Conservation (phyloP, 2,888 invertebrate genomes). For the Noctua janthina region DNA sequence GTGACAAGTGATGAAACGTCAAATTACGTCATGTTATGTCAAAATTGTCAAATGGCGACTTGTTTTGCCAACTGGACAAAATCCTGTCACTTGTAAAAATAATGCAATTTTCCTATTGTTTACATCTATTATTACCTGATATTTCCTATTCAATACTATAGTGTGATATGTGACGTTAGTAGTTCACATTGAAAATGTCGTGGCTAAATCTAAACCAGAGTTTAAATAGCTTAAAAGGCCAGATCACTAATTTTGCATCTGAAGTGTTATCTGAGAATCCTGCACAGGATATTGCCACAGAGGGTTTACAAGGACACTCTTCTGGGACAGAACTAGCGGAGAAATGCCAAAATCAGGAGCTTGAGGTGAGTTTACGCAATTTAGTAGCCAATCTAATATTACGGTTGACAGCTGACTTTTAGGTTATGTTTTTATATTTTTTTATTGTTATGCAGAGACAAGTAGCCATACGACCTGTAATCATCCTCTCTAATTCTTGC, state of each 20-base stretch:
- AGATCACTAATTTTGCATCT: slow-evolving; percentile 96
- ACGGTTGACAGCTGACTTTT: slow-evolving; percentile 78
- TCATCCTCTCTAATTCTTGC: slow-evolving; percentile 57
- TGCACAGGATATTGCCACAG: slow-evolving; percentile 84
- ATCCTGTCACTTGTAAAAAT: slow-evolving; percentile 86
- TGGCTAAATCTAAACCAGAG: slow-evolving; percentile 93
- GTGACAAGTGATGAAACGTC: slow-evolving; percentile 43
- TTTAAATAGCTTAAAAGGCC: slow-evolving; percentile 94
- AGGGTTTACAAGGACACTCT: slow-evolving; percentile 69
- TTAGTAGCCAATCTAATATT: slow-evolving; percentile 51
- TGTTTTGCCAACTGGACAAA: slow-evolving; percentile 90
- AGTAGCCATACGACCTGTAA: slow-evolving; percentile 43
- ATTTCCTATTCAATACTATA: slow-evolving; percentile 71
- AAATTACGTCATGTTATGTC: slow-evolving; percentile 60
- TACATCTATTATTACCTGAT: slow-evolving; percentile 75
- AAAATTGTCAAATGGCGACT: slow-evolving; percentile 71
- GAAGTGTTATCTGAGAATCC: slow-evolving; percentile 95
- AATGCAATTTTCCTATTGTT: slow-evolving; percentile 87
- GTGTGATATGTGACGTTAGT: slow-evolving; percentile 81
- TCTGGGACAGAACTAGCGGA: slow-evolving; percentile 89
- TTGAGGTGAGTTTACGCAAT: slow-evolving; percentile 88
- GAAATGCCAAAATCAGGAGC: slow-evolving; percentile 90
- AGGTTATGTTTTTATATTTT: slow-evolving; percentile 87
- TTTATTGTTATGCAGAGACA: slow-evolving; percentile 56
- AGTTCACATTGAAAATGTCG: slow-evolving; percentile 88